Evolutionary conservation across 2,113 vertebrate genomes (phyloP).

Genomic region (Fregetta grallaria): DNA sequence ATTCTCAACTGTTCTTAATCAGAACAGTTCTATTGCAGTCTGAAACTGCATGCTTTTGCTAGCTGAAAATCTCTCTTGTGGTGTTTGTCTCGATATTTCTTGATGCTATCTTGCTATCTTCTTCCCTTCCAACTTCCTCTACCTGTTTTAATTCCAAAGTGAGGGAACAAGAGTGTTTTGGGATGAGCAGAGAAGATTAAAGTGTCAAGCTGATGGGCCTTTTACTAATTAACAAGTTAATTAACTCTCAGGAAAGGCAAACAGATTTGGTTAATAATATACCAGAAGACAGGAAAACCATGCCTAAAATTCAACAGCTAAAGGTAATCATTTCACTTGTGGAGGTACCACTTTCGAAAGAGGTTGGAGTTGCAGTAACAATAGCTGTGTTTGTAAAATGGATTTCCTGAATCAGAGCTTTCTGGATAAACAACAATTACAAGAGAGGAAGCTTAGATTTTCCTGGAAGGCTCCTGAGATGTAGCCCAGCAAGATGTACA

Average conservation of each 20-base stretch:
- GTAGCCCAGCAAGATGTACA: neutral
- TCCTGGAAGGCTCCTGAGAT: neutral
- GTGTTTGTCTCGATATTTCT: neutral
- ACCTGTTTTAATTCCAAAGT: neutral
- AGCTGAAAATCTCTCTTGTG: neutral
- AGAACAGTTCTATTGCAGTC: neutral
- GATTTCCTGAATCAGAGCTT: neutral
- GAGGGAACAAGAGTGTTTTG: neutral
- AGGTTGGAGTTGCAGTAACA: neutral
- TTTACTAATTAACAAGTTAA: neutral
- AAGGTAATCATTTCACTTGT: neutral
- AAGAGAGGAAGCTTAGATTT: neutral
- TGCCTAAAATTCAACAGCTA: neutral
- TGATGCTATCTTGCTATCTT: neutral
- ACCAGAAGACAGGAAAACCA: neutral
- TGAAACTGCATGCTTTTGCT: neutral
- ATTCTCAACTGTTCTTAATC: neutral
- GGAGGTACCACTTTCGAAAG: neutral
- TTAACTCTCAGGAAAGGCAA: neutral
- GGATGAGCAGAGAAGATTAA: neutral
- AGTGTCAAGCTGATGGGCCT: neutral
- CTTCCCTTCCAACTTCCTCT: neutral
- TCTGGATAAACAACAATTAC: neutral
- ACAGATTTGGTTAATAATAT: neutral
- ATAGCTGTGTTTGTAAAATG: neutral